Evolutionary conservation across 92 coral and sea anemone genomes (phyloP), one percentile per base, ranked within the genome.

Genomic region (Anthopleura xanthogrammica): DNA sequence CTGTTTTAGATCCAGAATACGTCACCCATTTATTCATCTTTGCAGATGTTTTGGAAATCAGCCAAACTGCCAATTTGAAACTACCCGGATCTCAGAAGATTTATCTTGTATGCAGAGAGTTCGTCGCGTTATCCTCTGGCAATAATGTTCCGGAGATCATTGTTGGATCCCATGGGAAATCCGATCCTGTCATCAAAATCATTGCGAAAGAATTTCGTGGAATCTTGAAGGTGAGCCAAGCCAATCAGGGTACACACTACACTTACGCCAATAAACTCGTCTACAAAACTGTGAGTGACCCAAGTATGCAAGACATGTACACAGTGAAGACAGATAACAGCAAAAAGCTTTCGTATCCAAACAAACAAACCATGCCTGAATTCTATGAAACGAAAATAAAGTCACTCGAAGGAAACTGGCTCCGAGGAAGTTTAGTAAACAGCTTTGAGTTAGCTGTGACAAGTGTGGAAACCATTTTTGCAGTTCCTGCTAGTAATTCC

Each of bases 21-120:
- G 88, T 85, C 52, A 85, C 84, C 39, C 88, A 85, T 80, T 56
- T 85, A 50, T 85, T 85, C 52, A 85, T 85, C 40, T 79, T 79
- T 68, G 88, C 88, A 20, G 88, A 85, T 50, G 88, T 85, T 75
- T 73, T 85, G 20, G 56, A 76, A 85, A 78, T 85, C 71, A 65
- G 79, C 29, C 54, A 39, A 83, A 83, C 71, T 74, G 86, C 86
- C 41, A 36, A 56, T 41, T 7, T 83, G 75, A 74, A 41, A 5
- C 80, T 83, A 20, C 86, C 86, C 40, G 86, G 86, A 52, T 83
- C 86, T 5, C 64, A 41, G 41, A 54, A 83, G 74, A 75, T 83
- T 29, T 83, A 39, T 56, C 86, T 83, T 3, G 42, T 83, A 40
- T 83, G 86, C 58, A 77, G 86, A 75, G 80, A 83, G 41, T 83